phyloP scores from a whole-genome alignment of 2,888 invertebrate genomes.

The Hypsopygia costalis region DNA sequence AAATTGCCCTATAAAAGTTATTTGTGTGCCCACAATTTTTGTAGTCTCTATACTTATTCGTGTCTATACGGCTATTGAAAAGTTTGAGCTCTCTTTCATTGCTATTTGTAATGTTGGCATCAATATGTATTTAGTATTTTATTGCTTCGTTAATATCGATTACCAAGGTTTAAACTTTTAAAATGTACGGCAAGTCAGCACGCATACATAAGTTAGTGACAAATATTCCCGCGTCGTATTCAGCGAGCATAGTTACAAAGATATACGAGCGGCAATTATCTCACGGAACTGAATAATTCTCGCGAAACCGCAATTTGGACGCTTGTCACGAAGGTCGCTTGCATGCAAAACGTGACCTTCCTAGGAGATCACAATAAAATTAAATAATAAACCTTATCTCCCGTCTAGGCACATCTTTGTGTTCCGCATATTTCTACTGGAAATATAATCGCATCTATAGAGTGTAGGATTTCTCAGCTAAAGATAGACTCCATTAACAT shows the following conservation, averaged over 20 bases:
- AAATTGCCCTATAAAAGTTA: slow-evolving; percentile 71
- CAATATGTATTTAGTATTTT: too few species aligned
- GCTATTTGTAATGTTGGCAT: background rate
- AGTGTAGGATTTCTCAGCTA: too few species aligned
- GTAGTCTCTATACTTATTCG: slow-evolving; percentile 28
- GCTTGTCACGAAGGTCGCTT: slow-evolving; percentile 38
- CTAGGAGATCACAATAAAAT: slow-evolving; percentile 42
- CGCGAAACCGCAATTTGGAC: slow-evolving; percentile 41
- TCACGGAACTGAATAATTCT: slow-evolving; percentile 34
- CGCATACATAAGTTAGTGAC: background rate
- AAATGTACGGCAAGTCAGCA: background rate
- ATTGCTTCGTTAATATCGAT: background rate
- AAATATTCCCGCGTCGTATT: slow-evolving; percentile 12
- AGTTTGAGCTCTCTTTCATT: background rate
- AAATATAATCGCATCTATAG: too few species aligned
- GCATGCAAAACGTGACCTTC: slow-evolving; percentile 42
- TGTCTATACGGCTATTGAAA: background rate
- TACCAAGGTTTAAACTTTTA: too few species aligned
- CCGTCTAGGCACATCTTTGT: slow-evolving; percentile 14
- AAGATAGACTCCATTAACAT: too few species aligned
- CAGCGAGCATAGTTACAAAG: slow-evolving; percentile 18
- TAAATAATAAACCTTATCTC: slow-evolving; percentile 41
- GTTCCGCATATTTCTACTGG: slow-evolving; percentile 6
- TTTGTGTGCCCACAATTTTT: slow-evolving; percentile 53
- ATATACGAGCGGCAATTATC: slow-evolving; percentile 24